These are phyloP conservation scores for Drosophila miranda DNA, from an alignment of 1,140 invertebrate species.

Conservation along the genomic window DNA sequence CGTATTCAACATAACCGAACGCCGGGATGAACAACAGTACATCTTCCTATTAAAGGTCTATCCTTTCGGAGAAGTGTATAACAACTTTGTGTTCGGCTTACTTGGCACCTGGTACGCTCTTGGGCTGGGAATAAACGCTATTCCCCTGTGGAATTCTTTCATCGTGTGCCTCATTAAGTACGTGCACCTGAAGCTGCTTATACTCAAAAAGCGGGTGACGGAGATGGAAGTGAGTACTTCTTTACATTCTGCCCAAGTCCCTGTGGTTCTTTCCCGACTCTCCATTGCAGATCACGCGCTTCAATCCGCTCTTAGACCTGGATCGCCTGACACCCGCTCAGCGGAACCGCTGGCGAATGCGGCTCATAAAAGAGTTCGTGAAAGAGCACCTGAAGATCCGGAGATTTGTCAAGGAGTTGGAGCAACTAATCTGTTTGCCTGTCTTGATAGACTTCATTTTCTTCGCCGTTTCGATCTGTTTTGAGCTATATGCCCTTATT, in stretches of 20 bases:
- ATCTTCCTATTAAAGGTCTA: slow-evolving; percentile 60
- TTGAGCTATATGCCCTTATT: slow-evolving; percentile 61
- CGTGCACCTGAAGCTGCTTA: slow-evolving; percentile 55
- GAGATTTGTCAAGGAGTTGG: slow-evolving; percentile 44
- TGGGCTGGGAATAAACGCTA: slow-evolving; percentile 53
- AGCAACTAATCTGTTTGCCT: slow-evolving; percentile 53
- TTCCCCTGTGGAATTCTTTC: slow-evolving; percentile 75
- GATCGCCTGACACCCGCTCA: slow-evolving; percentile 4
- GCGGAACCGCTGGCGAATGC: slow-evolving; percentile 41
- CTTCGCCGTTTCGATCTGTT: slow-evolving; percentile 70
- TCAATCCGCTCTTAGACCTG: slow-evolving; percentile 17
- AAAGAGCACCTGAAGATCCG: slow-evolving; percentile 53
- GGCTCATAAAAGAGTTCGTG: slow-evolving; percentile 52
- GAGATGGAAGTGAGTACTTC: slow-evolving; percentile 57
- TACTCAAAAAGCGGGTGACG: slow-evolving; percentile 50
- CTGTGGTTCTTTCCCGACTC: no score
- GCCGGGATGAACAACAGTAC: slow-evolving; percentile 48
- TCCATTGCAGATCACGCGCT: slow-evolving; percentile 22
- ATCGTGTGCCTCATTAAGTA: slow-evolving; percentile 72
- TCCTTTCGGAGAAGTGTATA: slow-evolving; percentile 62
- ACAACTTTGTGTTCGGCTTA: slow-evolving; percentile 61
- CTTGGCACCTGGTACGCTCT: slow-evolving; percentile 62
- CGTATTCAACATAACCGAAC: slow-evolving; percentile 51
- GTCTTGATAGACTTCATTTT: slow-evolving; percentile 71
- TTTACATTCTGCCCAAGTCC: background rate